These are phyloP conservation scores for Sycon ciliatum DNA, from an alignment of 37 sponge, comb jelly and placozoan species.

Conservation along the genomic window DNA sequence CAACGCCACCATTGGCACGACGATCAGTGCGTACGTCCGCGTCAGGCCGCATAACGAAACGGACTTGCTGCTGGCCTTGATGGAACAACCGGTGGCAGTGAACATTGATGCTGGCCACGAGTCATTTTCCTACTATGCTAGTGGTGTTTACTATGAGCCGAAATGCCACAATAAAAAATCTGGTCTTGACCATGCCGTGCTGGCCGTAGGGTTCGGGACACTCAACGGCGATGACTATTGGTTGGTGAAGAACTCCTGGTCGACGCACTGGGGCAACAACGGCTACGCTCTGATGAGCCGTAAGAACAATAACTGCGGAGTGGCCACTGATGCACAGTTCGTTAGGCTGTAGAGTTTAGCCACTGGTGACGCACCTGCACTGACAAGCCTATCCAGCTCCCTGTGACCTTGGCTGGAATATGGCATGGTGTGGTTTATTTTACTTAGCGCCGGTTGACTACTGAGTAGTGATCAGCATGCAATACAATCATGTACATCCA, in stretches of 20 bases:
- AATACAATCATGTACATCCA: too few relatives aligned
- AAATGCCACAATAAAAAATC: slow-evolving; percentile 58
- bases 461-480: too few relatives aligned
- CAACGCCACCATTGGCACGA: slow-evolving; percentile 47
- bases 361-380: too few relatives aligned
- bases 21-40: slow-evolving; percentile 37
- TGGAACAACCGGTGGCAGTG: slow-evolving; percentile 69
- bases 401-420: too few relatives aligned
- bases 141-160: slow-evolving; percentile 87
- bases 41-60: slow-evolving; percentile 30
- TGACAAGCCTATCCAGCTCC: too few relatives aligned
- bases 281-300: slow-evolving; percentile 85
- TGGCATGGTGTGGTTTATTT: too few relatives aligned
- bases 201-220: slow-evolving; percentile 92
- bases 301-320: slow-evolving; percentile 92
- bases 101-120: slow-evolving; percentile 85
- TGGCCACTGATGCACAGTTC: slow-evolving; percentile 91
- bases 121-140: slow-evolving; percentile 76
- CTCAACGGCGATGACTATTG: slow-evolving; percentile 47
- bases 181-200: slow-evolving; percentile 85
- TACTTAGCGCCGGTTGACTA: too few relatives aligned
- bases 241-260: slow-evolving; percentile 95
- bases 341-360: too few relatives aligned
- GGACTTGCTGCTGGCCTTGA: slow-evolving; percentile 48
- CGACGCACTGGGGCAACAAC: slow-evolving; percentile 91